Base-by-base conservation (phyloP, 53 echinoderm and acorn worm species). In the Actinopyga echinites region DNA sequence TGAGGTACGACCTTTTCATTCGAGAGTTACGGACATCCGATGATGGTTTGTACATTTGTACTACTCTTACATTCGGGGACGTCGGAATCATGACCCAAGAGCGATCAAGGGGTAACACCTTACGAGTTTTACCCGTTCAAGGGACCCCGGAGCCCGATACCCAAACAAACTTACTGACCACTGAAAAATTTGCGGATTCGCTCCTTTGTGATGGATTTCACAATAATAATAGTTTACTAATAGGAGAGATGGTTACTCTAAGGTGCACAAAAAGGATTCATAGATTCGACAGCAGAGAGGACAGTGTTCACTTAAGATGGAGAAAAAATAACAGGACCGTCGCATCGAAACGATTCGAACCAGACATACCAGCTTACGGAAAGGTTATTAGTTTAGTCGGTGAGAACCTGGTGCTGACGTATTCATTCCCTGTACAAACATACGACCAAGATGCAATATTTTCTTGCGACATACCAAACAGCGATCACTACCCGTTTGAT, bases 41-140 rank as follows among this genome's bases (percentile, higher is more conserved):
- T 24, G 75, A 75, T 10, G 75, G 75, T 12, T 42, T 53, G 0
- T 75, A 75, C 75, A 53, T 75, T 12, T 75, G 75, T 26, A 54
- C 42, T 15, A 53, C 49, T 49, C 19, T 75, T 8, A 75, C 75
- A 5, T 75, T 75, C 52, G 75, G 75, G 42, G 55, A 75, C 12
- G 49, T 53, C 3, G 75, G 75, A 12, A 75, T 75, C 43, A 75
- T 42, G 49, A 17, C 75, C 28, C 75, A 75, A 11, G 45, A 29
- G 52, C 42, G 75, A 53, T 75, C 75, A 6, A 49, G 28, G 42
- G 75, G 75, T 2, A 75, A 75, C 30, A 30, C 43, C 0, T 19
- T 75, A 12, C 75, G 75, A 19, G 43, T 75, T 52, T 29, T 75
- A 9, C 30, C 75, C 12, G 13, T 15, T 0, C 49, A 49, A 0